These are phyloP conservation scores for Sipha maydis DNA, from an alignment of 2,888 invertebrate species.

Conservation along the genomic window DNA sequence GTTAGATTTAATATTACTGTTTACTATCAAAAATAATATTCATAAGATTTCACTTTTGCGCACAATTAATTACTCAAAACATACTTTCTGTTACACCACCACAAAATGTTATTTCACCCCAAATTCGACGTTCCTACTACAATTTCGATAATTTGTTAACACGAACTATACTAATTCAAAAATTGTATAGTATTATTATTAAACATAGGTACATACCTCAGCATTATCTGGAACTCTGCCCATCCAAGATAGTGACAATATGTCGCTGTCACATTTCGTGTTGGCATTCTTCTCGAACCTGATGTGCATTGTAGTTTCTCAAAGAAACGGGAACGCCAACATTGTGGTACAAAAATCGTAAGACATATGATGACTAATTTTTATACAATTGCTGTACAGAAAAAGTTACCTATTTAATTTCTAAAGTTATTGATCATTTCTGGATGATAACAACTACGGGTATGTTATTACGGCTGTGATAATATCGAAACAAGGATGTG, in stretches of 20 bases:
- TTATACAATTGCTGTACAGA: not conserved
- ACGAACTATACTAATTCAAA: no score
- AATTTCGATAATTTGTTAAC: not conserved
- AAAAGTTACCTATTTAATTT: not conserved
- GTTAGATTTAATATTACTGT: no score
- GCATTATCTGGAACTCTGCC: conserved; percentile 93
- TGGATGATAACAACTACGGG: not conserved
- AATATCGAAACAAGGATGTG: not conserved
- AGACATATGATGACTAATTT: not conserved
- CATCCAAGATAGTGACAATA: conserved; percentile 97
- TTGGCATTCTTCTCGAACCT: conserved; percentile 94
- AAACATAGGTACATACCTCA: conserved; percentile 21
- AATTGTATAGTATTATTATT: not conserved
- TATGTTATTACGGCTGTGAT: not conserved
- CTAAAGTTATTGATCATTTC: conserved; percentile 40
- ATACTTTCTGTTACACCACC: not conserved
- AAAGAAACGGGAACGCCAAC: not conserved
- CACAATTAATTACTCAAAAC: no score
- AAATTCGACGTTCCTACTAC: not conserved
- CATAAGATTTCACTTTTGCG: no score
- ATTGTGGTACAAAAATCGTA: not conserved
- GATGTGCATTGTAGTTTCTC: conserved; percentile 80
- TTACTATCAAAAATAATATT: no score
- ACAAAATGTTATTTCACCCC: not conserved
- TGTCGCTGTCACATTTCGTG: conserved; percentile 94